phyloP scores from a whole-genome alignment of 2,888 invertebrate genomes.

The Athalia cordata region DNA sequence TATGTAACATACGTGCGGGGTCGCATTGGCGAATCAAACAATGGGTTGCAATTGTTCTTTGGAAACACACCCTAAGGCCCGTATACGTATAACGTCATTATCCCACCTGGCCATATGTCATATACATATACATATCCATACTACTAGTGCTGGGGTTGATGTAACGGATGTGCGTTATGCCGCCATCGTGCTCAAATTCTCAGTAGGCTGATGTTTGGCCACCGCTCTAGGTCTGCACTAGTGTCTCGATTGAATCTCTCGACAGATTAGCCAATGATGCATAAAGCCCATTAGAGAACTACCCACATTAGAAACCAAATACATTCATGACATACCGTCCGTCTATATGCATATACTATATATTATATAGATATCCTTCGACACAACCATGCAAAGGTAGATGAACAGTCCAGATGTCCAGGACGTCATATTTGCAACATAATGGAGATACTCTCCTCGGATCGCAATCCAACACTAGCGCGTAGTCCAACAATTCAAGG shows the following conservation, averaged over 20 bases:
- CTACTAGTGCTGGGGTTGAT: too few relatives aligned
- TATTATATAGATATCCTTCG: neutral
- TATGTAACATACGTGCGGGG: conserved; percentile 1
- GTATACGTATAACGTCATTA: too few relatives aligned
- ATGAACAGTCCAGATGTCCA: too few relatives aligned
- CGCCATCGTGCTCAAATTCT: conserved; percentile 71
- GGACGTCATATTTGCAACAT: too few relatives aligned
- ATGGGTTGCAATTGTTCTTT: conserved; percentile 32
- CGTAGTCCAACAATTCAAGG: too few relatives aligned
- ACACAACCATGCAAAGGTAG: too few relatives aligned
- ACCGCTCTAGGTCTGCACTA: conserved; percentile 51
- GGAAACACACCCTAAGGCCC: conserved; percentile 9
- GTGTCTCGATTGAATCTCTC: conserved; percentile 72
- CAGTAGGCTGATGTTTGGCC: conserved; percentile 46
- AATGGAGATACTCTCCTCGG: too few relatives aligned
- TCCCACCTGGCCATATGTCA: conserved; percentile 29
- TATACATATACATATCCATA: neutral
- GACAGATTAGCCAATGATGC: conserved; percentile 72
- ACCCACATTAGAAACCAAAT: neutral
- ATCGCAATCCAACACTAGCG: too few relatives aligned
- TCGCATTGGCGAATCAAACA: conserved; percentile 15
- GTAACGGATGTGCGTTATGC: conserved; percentile 61
- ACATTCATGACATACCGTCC: too few relatives aligned
- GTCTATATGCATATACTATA: neutral
- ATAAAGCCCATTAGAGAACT: conserved; percentile 61